Conservation (phyloP, 2,888 invertebrate genomes). For the Lissonota sp. region DNA sequence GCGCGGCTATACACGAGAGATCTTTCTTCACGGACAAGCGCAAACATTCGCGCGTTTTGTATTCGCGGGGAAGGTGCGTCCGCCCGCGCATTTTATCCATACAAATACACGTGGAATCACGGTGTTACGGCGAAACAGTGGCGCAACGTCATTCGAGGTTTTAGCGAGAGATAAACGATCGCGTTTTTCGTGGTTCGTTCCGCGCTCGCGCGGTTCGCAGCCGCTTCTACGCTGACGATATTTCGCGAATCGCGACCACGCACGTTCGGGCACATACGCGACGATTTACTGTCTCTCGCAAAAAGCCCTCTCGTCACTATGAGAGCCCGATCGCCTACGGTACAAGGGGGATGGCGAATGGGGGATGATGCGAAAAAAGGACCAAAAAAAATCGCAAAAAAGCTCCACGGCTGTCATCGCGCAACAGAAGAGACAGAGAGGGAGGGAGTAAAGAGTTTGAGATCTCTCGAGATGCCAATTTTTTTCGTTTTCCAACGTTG, state of each 20-base stretch:
- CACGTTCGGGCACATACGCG: conserved; percentile 44
- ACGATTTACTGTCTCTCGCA: conserved; percentile 51
- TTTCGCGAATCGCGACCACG: conserved; percentile 41
- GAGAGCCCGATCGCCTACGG: conserved; percentile 15
- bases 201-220: conserved; percentile 42
- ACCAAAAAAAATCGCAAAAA: conserved; percentile 18
- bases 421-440: conserved; percentile 8
- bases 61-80: too few species aligned
- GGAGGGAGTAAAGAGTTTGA: neutral
- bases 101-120: neutral
- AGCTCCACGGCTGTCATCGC: conserved; percentile 9
- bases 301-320: conserved; percentile 6
- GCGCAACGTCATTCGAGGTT: neutral
- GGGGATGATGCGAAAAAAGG: neutral
- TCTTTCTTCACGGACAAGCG: neutral
- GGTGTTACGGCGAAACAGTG: conserved; percentile 12
- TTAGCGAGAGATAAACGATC: conserved; percentile 60
- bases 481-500: neutral
- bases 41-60: too few species aligned
- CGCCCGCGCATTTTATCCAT: neutral
- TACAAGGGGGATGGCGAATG: too few species aligned
- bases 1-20: conserved; percentile 4
- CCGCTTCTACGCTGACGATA: conserved; percentile 23
- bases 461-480: conserved; percentile 5
- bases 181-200: conserved; percentile 50